Percentiles rank a stretch among this genome's conserved stretches.
Conservation (phyloP, 2,797 vertebrate species). For the Cossypha polioptera region DNA sequence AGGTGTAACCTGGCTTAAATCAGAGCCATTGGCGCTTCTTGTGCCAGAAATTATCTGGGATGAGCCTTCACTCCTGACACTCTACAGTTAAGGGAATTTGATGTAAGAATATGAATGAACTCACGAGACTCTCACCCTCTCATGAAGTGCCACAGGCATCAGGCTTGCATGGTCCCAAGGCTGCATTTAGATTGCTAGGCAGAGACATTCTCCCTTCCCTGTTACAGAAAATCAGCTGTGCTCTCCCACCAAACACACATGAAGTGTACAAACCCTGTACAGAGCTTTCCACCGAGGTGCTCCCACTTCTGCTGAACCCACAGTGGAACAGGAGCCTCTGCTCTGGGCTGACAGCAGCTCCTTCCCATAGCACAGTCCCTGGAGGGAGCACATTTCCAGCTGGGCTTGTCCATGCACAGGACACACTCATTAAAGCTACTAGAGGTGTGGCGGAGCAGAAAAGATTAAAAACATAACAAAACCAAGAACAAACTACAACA, state of each 20-base stretch:
- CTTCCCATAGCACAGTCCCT: fast-evolving
- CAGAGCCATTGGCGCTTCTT: background rate
- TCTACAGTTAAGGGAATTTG: background rate
- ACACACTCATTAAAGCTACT: background rate
- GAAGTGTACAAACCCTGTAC: background rate
- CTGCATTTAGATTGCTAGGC: background rate
- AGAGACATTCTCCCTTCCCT: background rate
- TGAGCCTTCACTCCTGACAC: background rate
- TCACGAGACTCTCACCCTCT: background rate
- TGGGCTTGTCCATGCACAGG: fast-evolving
- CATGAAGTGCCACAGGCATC: background rate
- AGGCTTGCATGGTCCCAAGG: background rate
- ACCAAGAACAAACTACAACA: background rate
- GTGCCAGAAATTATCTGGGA: background rate
- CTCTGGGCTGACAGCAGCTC: background rate
- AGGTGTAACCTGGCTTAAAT: background rate
- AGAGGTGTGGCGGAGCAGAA: background rate
- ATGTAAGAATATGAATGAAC: background rate
- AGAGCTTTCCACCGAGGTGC: fast-evolving
- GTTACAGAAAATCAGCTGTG: background rate
- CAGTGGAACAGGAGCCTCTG: background rate
- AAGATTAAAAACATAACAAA: background rate
- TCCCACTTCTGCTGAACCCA: background rate
- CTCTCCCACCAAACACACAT: background rate
- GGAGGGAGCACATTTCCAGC: background rate